Evolutionary conservation across 2,113 vertebrate genomes (phyloP), one percentile per base, ranked within the genome.

Genomic region (Lepus europaeus): DNA sequence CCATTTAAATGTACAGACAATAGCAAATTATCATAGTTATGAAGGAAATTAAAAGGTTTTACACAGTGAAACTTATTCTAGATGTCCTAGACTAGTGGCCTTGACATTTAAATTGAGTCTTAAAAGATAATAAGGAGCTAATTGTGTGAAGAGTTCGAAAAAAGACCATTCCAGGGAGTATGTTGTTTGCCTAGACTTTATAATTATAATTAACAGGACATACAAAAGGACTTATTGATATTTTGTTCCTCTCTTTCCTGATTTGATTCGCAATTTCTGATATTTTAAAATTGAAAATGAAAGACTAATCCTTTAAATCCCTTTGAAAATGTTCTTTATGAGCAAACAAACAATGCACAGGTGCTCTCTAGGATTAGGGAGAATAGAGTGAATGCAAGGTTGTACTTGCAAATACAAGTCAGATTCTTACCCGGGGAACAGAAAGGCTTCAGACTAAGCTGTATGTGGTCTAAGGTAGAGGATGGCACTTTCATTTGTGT

Each of bases 211-310:
- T 93, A 63, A 69, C 13, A 84, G 81, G 45, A 88, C 49, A 85
- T 49, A 25, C 78, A 45, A 79, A 84, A 49, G 2, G 39, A 1
- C 6, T 69, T 77, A 23, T 66, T 82, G 49, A 82, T 90, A 77
- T 70, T 95, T 92, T 66, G 29, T 29, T 16, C 39, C 33, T 53
- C 69, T 16, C 23, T 39, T 82, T 96, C 16, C 53, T 85, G 25
- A 76, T 87, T 94, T 92, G 61, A 78, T 68, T 76, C 94, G 20
- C 13, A 95, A 63, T 6, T 87, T 92, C 12, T 88, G 80, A 73
- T 87, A 73, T 68, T 81, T 97, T 90, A 25, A 88, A 90, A 83
- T 91, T 92, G 16, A 96, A 82, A 63, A n/a, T 69, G 13, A 7
- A 70, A 13, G 14, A 64, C 39, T 82, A 92, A 85, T 90, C 6